Base-by-base conservation (phyloP, 2,888 invertebrate genomes). In the Trichogramma evanescens region DNA sequence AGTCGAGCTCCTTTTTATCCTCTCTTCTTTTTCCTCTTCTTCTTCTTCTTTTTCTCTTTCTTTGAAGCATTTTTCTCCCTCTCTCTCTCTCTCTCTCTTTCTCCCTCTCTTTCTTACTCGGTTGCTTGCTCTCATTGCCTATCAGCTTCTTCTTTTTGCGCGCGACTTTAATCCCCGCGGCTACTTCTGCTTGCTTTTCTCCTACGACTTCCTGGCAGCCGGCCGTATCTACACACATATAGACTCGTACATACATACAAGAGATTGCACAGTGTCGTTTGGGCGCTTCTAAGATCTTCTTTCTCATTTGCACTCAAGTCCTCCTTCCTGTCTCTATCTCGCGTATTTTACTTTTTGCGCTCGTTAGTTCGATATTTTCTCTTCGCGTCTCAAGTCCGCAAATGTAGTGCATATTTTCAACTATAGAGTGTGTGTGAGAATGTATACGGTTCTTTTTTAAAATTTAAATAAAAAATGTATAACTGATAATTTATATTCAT, bases 101-200 rank as follows among this genome's bases (percentile, higher is more conserved):
- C 39, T 41, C 45, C 10, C 48, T 10, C 41, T 9, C 41, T 48
- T 7, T 43, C 39, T 49, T 26, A n/a, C 40, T n/a, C 44, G 38
- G 7, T 39, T 50, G 48, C 39, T 8, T 6, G 6, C 60, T 59
- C 57, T 62, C 59, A 59, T 63, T 61, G 56, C 60, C 58, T 56
- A 60, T 60, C 58, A 63, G 59, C 52, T 57, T 57, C 62, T 59
- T 62, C 54, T 59, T 8, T 58, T 62, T 44, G 55, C 55, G 49
- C 7, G 45, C 39, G 41, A 54, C 54, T 41, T 26, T 54, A 51
- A 48, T 38, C 43, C 54, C 54, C 50, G 48, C 13, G 48, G 44
- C 54, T 46, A 54, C 50, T 8, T 9, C 48, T 48, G 48, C 49
- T 38, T 13, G 26, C 41, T 40, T 26, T 40, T 50, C 44, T 49